Evolutionary conservation across 1,140 invertebrate genomes (phyloP).

Genomic region (Drosophila mayri): DNA sequence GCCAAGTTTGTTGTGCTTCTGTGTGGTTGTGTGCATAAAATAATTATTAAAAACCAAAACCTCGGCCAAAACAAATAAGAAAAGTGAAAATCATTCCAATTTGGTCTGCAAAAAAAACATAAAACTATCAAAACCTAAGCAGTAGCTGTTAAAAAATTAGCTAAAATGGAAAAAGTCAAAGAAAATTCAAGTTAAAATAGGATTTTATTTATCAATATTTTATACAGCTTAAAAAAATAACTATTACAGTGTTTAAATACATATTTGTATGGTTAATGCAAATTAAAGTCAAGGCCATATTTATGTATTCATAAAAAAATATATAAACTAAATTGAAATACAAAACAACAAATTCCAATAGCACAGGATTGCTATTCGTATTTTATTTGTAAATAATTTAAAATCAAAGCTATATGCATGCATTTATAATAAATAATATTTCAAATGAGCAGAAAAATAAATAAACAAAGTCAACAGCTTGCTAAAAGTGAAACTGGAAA

Average conservation of each 20-base stretch:
- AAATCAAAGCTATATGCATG: background rate
- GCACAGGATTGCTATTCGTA: background rate
- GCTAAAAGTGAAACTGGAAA: constrained; percentile 26
- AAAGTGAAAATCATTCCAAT: constrained; percentile 1
- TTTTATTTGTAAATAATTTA: background rate
- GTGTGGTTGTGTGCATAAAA: constrained; percentile 42
- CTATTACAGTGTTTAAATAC: background rate
- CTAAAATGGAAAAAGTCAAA: background rate
- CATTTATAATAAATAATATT: background rate
- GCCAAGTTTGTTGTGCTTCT: constrained; percentile 44
- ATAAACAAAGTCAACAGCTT: constrained; percentile 16
- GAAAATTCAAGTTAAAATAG: background rate
- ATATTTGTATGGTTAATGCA: background rate
- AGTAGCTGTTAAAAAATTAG: too few relatives aligned
- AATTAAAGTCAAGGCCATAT: background rate
- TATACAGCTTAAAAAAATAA: background rate
- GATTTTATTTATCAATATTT: background rate
- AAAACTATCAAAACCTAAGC: background rate
- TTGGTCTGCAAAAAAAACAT: background rate
- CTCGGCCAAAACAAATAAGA: constrained; percentile 4
- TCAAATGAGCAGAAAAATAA: background rate
- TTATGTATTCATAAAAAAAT: background rate
- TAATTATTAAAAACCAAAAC: constrained; percentile 22
- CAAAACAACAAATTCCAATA: background rate
- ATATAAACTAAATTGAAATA: background rate